Percentiles rank a stretch among this genome's conserved stretches.
phyloP scores from a whole-genome alignment of 2,113 vertebrate species.

The Steatornis caripensis region DNA sequence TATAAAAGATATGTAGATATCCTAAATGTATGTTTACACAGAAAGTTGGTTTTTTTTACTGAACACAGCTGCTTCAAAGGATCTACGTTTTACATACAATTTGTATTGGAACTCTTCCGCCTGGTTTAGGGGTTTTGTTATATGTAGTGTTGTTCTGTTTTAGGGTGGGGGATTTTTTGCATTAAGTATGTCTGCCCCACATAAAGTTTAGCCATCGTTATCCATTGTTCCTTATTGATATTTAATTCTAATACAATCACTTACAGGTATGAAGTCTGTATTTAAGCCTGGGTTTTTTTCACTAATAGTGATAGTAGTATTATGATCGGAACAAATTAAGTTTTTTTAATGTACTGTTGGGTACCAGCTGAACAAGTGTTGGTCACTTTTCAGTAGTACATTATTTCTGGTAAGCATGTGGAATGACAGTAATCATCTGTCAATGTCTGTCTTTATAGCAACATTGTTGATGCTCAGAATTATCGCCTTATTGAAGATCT shows the following conservation, averaged over 20 bases:
- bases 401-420: neutral
- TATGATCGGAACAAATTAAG: neutral
- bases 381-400: neutral
- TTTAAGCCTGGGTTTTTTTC: neutral
- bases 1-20: neutral
- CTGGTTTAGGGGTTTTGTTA: neutral
- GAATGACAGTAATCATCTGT: neutral
- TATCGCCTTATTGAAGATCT: constrained; percentile 93
- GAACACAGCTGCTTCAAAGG: neutral
- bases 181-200: neutral
- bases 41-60: neutral
- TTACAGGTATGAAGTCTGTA: neutral
- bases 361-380: neutral
- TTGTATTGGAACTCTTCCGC: neutral
- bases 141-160: neutral
- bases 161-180: neutral
- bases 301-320: neutral
- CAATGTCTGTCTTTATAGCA: constrained; percentile 74
- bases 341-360: neutral
- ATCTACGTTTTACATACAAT: neutral
- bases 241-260: neutral
- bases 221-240: neutral
- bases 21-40: neutral
- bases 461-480: constrained; percentile 95
- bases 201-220: neutral